Percentiles rank a stretch among this genome's conserved stretches.
These are phyloP conservation scores for Sphaerodactylus townsendi DNA, from an alignment of 2,113 vertebrate genomes.

Conservation along the genomic window DNA sequence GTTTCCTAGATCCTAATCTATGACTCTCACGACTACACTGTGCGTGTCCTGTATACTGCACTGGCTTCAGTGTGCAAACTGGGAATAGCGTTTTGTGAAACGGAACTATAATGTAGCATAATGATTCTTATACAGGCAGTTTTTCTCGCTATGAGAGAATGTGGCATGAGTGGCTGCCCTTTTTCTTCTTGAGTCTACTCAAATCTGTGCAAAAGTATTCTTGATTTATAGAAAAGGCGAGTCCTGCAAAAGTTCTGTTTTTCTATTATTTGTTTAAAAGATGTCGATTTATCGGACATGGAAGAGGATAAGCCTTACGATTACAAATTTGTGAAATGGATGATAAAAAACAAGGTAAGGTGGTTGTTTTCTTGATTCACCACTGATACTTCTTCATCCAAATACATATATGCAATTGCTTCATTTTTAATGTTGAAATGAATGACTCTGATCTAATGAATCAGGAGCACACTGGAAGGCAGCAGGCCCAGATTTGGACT, in stretches of 20 bases:
- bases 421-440: background rate
- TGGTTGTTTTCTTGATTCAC: background rate
- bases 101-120: background rate
- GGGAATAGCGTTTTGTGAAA: background rate
- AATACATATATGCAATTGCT: background rate
- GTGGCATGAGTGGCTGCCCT: background rate
- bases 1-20: too few species aligned
- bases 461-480: background rate
- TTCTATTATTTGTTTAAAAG: conserved; percentile 68
- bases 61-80: background rate
- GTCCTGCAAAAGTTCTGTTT: conserved; percentile 13
- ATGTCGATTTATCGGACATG: conserved; percentile 84
- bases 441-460: background rate
- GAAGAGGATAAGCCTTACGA: conserved; percentile 84
- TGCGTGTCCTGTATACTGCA: too few species aligned
- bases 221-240: too few species aligned
- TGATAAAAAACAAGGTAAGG: conserved; percentile 92
- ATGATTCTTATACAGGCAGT: background rate
- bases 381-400: background rate
- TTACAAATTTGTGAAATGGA: conserved; percentile 96
- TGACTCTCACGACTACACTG: too few species aligned
- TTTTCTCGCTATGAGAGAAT: background rate
- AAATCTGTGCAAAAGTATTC: too few species aligned
- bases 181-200: background rate
- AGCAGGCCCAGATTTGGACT: background rate